phyloP scores from a whole-genome alignment of 2,113 vertebrate genomes.

The Arizona elegans region DNA sequence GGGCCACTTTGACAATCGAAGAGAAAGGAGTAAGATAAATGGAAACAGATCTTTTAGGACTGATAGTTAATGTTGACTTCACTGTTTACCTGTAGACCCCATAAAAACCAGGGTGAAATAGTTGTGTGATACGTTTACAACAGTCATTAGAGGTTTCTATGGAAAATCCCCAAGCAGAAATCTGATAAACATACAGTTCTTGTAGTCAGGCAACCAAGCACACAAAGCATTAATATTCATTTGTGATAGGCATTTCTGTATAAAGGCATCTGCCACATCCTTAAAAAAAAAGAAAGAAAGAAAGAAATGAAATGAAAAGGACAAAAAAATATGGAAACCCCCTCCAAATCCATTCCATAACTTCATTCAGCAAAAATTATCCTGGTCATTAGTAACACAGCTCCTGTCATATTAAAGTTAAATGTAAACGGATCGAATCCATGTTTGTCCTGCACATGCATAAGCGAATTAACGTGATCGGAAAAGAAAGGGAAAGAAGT shows the following conservation, averaged over 20 bases:
- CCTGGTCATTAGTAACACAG: constrained; percentile 82
- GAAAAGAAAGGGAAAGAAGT: constrained; percentile 57
- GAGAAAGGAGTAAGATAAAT: constrained; percentile 68
- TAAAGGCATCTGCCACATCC: constrained; percentile 82
- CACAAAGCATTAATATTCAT: constrained; percentile 88
- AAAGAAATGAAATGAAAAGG: constrained; percentile 44
- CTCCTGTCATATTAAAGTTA: constrained; percentile 81
- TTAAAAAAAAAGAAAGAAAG: no score
- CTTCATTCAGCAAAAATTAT: constrained; percentile 74
- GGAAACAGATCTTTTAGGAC: constrained; percentile 67
- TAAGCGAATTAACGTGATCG: constrained; percentile 71
- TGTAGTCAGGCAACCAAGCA: constrained; percentile 77
- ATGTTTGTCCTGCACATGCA: constrained; percentile 75
- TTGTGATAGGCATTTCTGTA: constrained; percentile 91
- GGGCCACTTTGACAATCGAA: constrained; percentile 88
- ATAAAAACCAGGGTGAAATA: constrained; percentile 75
- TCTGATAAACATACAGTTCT: constrained; percentile 51
- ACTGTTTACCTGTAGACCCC: constrained; percentile 78
- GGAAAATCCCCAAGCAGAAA: constrained; percentile 63
- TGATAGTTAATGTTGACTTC: constrained; percentile 75
- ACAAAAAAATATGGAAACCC: not conserved
- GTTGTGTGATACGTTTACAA: constrained; percentile 73
- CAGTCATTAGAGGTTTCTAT: constrained; percentile 71
- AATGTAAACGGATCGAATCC: constrained; percentile 75
- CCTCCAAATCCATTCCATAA: constrained; percentile 74